Conservation (phyloP, 30 jellyfish, hydroid and myxozoan species). For the Aurelia aurita region DNA sequence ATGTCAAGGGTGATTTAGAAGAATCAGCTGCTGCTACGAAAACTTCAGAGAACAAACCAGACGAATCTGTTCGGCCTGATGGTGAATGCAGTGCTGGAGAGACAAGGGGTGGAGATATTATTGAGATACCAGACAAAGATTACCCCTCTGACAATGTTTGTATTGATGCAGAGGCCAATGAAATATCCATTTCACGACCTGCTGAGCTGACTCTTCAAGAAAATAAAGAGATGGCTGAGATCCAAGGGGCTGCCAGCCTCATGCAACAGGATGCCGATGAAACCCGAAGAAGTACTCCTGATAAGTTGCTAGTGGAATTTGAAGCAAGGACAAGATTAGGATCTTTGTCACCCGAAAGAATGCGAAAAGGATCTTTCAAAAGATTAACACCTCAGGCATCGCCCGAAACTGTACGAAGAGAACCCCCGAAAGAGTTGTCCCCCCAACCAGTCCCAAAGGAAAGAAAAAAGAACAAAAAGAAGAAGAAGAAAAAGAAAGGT, state of each 20-base stretch:
- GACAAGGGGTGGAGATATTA: neutral
- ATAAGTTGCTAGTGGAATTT: slow-evolving; percentile 4
- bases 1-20: neutral
- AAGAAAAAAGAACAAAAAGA: slow-evolving; percentile 87
- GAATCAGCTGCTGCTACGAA: neutral
- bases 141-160: slow-evolving; percentile 14
- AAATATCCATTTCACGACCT: too few relatives aligned
- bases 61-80: neutral
- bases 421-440: slow-evolving; percentile 5
- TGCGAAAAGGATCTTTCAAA: slow-evolving; percentile 30
- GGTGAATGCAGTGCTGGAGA: neutral
- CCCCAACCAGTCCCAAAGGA: slow-evolving; percentile 87
- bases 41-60: neutral
- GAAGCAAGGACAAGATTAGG: slow-evolving; percentile 9
- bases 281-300: neutral
- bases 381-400: neutral
- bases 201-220: too few relatives aligned
- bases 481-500: slow-evolving; percentile 66
- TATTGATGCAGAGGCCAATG: neutral
- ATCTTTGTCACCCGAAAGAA: slow-evolving; percentile 12
- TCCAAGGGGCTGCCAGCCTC: too few relatives aligned
- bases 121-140: slow-evolving; percentile 36
- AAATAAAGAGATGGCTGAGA: too few relatives aligned
- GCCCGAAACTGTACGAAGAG: neutral
- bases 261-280: too few relatives aligned